Percentiles rank a stretch among this genome's conserved stretches.
Conservation (phyloP, 2,113 vertebrate species). For the Corythoichthys haematopterus region DNA sequence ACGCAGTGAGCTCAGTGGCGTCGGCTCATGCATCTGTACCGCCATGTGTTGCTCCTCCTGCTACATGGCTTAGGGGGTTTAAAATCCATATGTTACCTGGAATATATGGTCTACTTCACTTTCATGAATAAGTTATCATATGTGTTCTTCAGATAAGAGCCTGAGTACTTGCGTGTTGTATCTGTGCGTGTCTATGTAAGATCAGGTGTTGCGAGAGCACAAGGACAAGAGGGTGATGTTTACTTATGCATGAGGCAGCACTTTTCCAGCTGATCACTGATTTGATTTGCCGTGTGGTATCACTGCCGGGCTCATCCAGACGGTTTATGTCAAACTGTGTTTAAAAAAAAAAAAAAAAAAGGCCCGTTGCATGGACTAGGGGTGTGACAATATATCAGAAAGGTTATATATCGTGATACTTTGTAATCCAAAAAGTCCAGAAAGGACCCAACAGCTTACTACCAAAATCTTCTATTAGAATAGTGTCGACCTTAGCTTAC, state of each 20-base stretch:
- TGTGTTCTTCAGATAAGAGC: constrained; percentile 19
- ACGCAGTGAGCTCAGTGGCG: constrained; percentile 38
- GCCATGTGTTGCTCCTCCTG: constrained; percentile 13
- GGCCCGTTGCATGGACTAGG: no score
- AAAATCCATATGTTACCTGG: constrained; percentile 43
- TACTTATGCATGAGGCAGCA: constrained; percentile 51
- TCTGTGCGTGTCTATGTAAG: constrained; percentile 10
- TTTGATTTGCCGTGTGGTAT: constrained; percentile 39
- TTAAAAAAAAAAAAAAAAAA: neutral
- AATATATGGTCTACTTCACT: constrained; percentile 38
- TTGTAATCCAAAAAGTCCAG: no score
- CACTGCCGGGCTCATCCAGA: constrained; percentile 14
- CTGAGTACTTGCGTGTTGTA: constrained; percentile 19
- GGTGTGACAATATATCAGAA: no score
- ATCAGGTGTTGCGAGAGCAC: constrained; percentile 33
- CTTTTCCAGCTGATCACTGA: constrained; percentile 51
- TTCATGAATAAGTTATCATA: constrained; percentile 46
- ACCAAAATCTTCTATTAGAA: no score
- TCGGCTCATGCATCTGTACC: constrained; percentile 15
- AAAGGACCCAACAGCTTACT: no score
- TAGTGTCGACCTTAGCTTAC: no score
- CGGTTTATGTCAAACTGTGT: constrained; percentile 4
- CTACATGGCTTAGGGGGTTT: constrained; percentile 19
- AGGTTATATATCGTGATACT: no score
- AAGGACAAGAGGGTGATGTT: constrained; percentile 23